Conservation (phyloP, 2,888 invertebrate species). For the Xanthorhoe spadicearia region DNA sequence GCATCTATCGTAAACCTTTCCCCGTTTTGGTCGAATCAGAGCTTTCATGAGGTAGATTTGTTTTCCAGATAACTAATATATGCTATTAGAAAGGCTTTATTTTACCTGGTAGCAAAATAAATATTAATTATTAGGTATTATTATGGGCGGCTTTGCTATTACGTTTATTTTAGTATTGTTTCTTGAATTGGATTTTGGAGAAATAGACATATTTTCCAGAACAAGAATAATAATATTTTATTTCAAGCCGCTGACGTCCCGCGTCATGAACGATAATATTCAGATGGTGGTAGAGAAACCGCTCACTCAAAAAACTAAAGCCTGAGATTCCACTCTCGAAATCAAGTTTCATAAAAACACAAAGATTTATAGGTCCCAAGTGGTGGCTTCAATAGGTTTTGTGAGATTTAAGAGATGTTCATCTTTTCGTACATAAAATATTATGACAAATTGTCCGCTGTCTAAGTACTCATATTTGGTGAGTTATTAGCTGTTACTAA, state of each 20-base stretch:
- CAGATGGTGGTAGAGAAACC: background rate
- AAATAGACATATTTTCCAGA: background rate
- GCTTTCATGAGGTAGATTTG: constrained; percentile 38
- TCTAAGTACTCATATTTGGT: constrained; percentile 35
- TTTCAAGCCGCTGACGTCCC: background rate
- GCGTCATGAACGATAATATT: too few species aligned
- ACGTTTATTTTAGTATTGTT: background rate
- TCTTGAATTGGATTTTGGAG: background rate
- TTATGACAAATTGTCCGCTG: constrained; percentile 50
- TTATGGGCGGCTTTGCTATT: constrained; percentile 34
- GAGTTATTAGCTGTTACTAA: constrained; percentile 41
- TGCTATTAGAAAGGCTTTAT: constrained; percentile 29
- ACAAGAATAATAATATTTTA: background rate
- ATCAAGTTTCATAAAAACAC: constrained; percentile 54
- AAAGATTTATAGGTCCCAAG: constrained; percentile 57
- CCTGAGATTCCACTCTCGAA: constrained; percentile 35
- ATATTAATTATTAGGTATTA: too few species aligned
- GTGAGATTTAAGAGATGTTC: constrained; percentile 50
- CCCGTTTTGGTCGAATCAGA: constrained; percentile 16
- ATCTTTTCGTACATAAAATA: constrained; percentile 50
- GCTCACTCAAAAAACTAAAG: background rate
- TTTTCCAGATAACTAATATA: constrained; percentile 36
- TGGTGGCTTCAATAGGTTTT: constrained; percentile 52
- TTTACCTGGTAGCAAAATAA: constrained; percentile 8
- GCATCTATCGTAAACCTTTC: background rate